Conservation (phyloP, 2,113 vertebrate genomes). For the Stomatorhinus ivindoensis region DNA sequence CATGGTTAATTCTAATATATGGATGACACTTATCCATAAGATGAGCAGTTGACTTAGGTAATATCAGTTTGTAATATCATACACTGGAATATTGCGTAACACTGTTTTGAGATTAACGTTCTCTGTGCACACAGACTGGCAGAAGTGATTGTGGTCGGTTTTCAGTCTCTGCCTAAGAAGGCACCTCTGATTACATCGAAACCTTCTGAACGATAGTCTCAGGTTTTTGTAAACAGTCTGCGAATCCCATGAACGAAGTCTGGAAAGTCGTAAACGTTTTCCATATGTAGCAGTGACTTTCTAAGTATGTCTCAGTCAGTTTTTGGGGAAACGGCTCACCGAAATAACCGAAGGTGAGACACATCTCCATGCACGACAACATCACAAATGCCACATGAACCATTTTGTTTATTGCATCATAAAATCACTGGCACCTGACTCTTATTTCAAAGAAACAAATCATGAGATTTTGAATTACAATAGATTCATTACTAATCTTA, state of each 20-base stretch:
- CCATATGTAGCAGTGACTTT: background rate
- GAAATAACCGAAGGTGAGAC: background rate
- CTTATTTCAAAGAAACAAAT: background rate
- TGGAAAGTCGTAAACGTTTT: background rate
- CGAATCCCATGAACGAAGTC: background rate
- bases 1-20: background rate
- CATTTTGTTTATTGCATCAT: background rate
- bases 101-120: background rate
- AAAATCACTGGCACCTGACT: background rate
- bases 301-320: background rate
- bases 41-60: background rate
- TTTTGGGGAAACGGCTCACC: background rate
- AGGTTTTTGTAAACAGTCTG: background rate
- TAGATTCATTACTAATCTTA: background rate
- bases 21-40: background rate
- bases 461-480: background rate
- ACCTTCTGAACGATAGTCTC: background rate
- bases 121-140: background rate
- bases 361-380: background rate
- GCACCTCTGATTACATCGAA: background rate
- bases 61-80: background rate
- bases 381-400: background rate
- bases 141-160: background rate
- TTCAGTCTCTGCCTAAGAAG: background rate
- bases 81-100: background rate